Conservation (phyloP, 2,888 invertebrate species). For the Deroplatys truncata region DNA sequence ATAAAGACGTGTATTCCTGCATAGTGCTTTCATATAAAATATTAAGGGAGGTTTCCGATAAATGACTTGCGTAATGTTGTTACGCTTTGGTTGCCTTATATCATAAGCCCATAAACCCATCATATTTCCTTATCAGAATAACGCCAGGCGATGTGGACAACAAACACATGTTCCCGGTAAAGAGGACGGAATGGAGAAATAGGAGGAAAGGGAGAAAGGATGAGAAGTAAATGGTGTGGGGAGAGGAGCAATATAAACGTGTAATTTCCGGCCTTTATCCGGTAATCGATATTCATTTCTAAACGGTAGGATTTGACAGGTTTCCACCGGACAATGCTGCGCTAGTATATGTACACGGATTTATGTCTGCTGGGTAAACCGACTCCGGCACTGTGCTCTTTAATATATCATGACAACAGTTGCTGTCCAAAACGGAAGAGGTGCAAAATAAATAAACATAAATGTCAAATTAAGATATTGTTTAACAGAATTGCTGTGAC, state of each 20-base stretch:
- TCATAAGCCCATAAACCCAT: neutral
- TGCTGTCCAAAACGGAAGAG: neutral
- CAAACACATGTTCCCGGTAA: neutral
- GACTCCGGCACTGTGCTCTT: neutral
- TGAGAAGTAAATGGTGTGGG: neutral
- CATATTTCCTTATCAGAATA: neutral
- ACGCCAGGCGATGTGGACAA: neutral
- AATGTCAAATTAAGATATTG: neutral
- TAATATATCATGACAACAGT: neutral
- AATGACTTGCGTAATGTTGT: neutral
- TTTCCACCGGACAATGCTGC: slow-evolving; percentile 13
- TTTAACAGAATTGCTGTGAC: neutral
- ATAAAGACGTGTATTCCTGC: neutral
- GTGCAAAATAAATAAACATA: neutral
- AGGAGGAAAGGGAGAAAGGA: neutral
- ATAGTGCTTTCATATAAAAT: neutral
- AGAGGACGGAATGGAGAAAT: neutral
- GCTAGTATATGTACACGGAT: neutral
- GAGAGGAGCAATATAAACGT: neutral
- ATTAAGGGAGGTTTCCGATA: neutral
- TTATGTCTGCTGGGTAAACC: neutral
- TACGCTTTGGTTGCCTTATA: neutral
- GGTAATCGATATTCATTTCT: slow-evolving; percentile 24
- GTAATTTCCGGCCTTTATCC: slow-evolving; percentile 21
- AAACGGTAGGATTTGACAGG: slow-evolving; percentile 21